Conservation (phyloP, 2,113 vertebrate species). For the Caloenas nicobarica region DNA sequence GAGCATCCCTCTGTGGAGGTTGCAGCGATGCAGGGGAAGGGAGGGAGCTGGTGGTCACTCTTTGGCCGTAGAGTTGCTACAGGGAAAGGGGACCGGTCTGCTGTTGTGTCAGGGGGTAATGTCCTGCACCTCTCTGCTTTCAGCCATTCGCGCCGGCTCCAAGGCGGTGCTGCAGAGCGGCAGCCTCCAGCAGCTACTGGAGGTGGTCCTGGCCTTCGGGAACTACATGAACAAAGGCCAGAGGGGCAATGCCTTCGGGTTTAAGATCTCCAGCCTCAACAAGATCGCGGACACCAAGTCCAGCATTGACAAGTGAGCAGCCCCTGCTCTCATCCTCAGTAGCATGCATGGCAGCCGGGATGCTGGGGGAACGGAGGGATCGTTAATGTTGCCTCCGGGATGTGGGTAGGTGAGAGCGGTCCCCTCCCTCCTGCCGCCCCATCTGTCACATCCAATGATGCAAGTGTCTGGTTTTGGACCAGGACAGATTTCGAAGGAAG, state of each 20-base stretch:
- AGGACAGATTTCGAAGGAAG: neutral
- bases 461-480: neutral
- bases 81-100: neutral
- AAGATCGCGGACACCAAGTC: slow-evolving; percentile 99
- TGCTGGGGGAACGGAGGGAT: neutral
- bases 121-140: neutral
- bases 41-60: neutral
- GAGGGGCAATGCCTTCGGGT: slow-evolving; percentile 95
- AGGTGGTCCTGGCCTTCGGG: slow-evolving; percentile 96
- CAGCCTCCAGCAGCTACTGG: slow-evolving; percentile 91
- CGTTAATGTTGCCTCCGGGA: neutral
- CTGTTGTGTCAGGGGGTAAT: neutral
- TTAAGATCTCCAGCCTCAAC: slow-evolving; percentile 97
- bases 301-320: slow-evolving; percentile 97
- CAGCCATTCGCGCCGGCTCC: slow-evolving; percentile 89
- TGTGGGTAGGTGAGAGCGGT: neutral
- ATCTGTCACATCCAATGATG: neutral
- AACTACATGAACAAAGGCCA: slow-evolving; percentile 99
- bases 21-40: neutral
- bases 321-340: neutral
- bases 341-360: accelerated
- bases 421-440: neutral
- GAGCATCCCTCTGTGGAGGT: neutral
- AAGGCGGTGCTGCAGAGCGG: slow-evolving; percentile 91
- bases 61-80: neutral